Percentiles rank a stretch among this genome's conserved stretches.
These are phyloP conservation scores for Tarsius wallacei DNA, from an alignment of 2,797 vertebrate genomes.

Conservation along the genomic window DNA sequence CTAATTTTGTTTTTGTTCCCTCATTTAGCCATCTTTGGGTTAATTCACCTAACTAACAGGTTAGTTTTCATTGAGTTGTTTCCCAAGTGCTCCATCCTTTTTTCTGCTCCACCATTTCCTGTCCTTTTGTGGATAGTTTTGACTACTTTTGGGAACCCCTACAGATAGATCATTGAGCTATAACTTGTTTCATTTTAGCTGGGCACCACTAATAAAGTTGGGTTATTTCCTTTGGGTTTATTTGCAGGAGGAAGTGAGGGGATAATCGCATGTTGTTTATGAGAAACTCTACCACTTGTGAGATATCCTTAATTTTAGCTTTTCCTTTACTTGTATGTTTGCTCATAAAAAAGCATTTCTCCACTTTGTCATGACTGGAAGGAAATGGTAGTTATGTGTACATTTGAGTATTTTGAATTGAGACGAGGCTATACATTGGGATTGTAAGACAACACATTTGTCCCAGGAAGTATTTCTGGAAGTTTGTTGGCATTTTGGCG, in stretches of 20 bases:
- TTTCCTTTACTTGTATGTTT: conserved; percentile 19
- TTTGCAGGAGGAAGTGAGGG: background rate
- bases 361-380: background rate
- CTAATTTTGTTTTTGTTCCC: conserved; percentile 5
- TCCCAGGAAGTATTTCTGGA: conserved; percentile 46
- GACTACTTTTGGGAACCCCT: background rate
- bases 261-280: background rate
- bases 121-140: background rate
- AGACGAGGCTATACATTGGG: background rate
- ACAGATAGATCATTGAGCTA: background rate
- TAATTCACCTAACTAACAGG: background rate
- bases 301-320: conserved; percentile 54
- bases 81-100: background rate
- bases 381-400: background rate
- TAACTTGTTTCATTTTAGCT: background rate
- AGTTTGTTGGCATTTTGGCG: conserved; percentile 1
- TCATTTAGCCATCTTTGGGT: background rate
- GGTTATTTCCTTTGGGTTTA: conserved; percentile 18
- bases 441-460: background rate
- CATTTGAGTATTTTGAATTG: conserved; percentile 21
- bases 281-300: conserved; percentile 3
- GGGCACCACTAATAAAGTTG: background rate
- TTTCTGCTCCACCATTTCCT: background rate
- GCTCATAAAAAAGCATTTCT: background rate
- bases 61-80: conserved; percentile 40